These are phyloP conservation scores for Dione juno DNA, from an alignment of 2,888 invertebrate species.

Conservation along the genomic window DNA sequence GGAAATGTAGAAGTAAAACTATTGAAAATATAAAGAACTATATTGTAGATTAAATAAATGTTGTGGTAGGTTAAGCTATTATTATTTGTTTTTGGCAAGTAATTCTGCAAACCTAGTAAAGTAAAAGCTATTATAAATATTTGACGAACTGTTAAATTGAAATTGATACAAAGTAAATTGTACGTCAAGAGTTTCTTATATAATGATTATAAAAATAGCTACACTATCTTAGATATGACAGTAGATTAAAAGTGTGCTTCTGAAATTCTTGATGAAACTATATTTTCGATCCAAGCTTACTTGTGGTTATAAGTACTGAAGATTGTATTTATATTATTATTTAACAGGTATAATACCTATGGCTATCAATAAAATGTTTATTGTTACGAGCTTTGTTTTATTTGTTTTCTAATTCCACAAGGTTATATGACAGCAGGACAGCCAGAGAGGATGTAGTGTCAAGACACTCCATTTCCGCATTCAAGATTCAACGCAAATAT, in stretches of 20 bases:
- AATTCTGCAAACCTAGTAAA: conserved; percentile 16
- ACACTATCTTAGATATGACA: not conserved
- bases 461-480: no score
- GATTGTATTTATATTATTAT: conserved; percentile 79
- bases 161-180: conserved; percentile 10
- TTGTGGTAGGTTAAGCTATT: conserved; percentile 34
- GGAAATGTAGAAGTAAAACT: not conserved
- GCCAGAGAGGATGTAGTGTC: no score
- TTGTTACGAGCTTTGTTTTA: conserved; percentile 64
- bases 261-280: conserved; percentile 45
- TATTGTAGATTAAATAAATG: conserved; percentile 30
- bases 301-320: conserved; percentile 47
- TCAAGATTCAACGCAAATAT: no score
- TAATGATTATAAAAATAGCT: conserved; percentile 46
- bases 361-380: conserved; percentile 77
- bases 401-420: conserved; percentile 39
- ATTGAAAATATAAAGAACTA: conserved; percentile 4
- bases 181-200: not conserved
- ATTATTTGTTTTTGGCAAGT: conserved; percentile 25
- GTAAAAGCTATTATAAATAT: conserved; percentile 56
- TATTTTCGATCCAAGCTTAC: conserved; percentile 53
- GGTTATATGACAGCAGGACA: not conserved
- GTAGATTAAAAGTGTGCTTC: not conserved
- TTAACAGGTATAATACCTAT: conserved; percentile 69
- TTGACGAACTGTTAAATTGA: conserved; percentile 37